phyloP scores from a whole-genome alignment of 2,113 vertebrate species.

The Syrrhaptes paradoxus region DNA sequence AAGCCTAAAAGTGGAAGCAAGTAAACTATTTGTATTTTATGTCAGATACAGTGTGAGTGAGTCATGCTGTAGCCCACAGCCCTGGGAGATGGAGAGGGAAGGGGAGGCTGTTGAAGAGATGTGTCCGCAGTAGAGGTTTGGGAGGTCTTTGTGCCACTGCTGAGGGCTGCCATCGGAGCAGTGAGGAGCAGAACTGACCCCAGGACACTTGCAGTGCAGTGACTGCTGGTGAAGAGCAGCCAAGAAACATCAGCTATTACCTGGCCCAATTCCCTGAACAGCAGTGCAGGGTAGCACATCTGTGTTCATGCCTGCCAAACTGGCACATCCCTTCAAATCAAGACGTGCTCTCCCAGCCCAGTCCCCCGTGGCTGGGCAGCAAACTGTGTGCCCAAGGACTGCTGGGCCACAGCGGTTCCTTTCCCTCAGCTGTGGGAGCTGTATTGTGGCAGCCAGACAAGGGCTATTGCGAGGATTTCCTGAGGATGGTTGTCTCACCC shows the following conservation, averaged over 20 bases:
- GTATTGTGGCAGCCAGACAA: slow-evolving; percentile 29
- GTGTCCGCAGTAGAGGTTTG: fast-evolving
- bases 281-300: background rate
- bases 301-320: fast-evolving
- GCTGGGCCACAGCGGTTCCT: background rate
- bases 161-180: background rate
- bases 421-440: slow-evolving; percentile 21
- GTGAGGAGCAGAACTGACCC: background rate
- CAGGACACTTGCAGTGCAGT: background rate
- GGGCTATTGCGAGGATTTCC: slow-evolving; percentile 54
- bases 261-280: background rate
- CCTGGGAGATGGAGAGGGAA: background rate
- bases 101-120: fast-evolving
- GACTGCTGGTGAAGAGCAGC: background rate
- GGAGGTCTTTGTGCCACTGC: background rate
- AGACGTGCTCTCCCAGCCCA: fast-evolving
- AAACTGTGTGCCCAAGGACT: fast-evolving
- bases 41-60: background rate
- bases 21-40: background rate
- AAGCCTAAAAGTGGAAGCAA: background rate
- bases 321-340: background rate
- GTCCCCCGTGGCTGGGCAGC: background rate
- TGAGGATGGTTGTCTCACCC: slow-evolving; percentile 57
- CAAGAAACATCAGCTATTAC: background rate
- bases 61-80: background rate